Conservation (phyloP, 2,797 vertebrate genomes). For the Vultur gryphus region DNA sequence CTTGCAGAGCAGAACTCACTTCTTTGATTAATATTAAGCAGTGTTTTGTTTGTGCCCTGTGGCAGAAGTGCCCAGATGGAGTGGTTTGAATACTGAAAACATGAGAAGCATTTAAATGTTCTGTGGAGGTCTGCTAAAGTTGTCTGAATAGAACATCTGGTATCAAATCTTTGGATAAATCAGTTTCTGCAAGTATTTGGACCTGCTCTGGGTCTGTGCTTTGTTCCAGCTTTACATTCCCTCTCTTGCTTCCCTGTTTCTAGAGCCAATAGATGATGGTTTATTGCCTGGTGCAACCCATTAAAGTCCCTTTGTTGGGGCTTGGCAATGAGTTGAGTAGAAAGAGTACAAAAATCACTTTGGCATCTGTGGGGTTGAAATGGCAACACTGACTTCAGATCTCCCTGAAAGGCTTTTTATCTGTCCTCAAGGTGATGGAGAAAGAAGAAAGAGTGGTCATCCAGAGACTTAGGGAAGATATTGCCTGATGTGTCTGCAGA, state of each 20-base stretch:
- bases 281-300: conserved; percentile 26
- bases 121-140: conserved; percentile 12
- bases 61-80: conserved; percentile 7
- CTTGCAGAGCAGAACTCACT: not conserved
- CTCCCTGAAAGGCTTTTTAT: not conserved
- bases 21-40: conserved; percentile 10
- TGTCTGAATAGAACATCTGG: conserved; percentile 34
- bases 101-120: not conserved
- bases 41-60: conserved; percentile 10
- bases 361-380: not conserved
- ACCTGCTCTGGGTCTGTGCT: not conserved
- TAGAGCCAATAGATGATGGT: conserved; percentile 4
- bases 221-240: conserved; percentile 41
- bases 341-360: conserved; percentile 7
- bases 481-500: not conserved
- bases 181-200: conserved; percentile 18
- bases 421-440: not conserved
- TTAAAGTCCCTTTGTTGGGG: not conserved
- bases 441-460: not conserved
- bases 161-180: conserved; percentile 10
- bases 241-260: not conserved
- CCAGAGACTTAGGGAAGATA: not conserved
- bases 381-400: not conserved
- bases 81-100: not conserved
- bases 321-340: conserved; percentile 1